Base-by-base conservation (phyloP, 2,888 invertebrate genomes). In the Volucella zonaria region DNA sequence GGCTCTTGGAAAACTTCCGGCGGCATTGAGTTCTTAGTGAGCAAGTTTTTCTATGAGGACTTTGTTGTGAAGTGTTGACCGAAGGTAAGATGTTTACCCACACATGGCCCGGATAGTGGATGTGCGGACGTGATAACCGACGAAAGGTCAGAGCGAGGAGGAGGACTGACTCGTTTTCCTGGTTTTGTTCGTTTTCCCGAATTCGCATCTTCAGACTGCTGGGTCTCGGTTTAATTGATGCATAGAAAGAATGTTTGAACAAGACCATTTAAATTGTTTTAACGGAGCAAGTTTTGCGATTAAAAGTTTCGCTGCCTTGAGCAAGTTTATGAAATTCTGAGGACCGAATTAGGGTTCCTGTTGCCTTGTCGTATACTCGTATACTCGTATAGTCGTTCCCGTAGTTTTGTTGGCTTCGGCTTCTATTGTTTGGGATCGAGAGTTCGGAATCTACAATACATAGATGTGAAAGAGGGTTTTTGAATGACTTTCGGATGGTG, bases 251-350 rank as follows among this genome's bases (percentile, higher is more conserved):
- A 83, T 79, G 79, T 70, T 79, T 74, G 64, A 74, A 73, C 78
- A 78, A 51, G 68, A 70, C 70, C 70, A 75, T 79, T 82, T 64
- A 54, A 80, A 83, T 79, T 70, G 75, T 59, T 80, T 56, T 66
- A 68, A 80, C 71, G 71, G 80, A 42, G 61, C 40, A 80, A 83
- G 83, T 83, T 83, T 80, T 43, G 70, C 66, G 83, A 83, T 83
- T 80, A 75, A 83, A 83, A 80, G 59, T 79, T 83, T 62, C 51
- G 23, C 62, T 45, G 47, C 43, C 59, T 45, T 18, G 40, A 47
- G 67, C 15, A 61, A 67, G 51, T 68, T 68, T 68, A 64, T 62
- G 79, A 59, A 70, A 73, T 73, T 61, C 15, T 49, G 56, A 6
- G 31, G 61, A 23, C 10, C 40, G 52, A 67, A 68, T 74, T 58